Conservation (phyloP, 2,797 vertebrate species). For the Pantherophis alleghaniensis region DNA sequence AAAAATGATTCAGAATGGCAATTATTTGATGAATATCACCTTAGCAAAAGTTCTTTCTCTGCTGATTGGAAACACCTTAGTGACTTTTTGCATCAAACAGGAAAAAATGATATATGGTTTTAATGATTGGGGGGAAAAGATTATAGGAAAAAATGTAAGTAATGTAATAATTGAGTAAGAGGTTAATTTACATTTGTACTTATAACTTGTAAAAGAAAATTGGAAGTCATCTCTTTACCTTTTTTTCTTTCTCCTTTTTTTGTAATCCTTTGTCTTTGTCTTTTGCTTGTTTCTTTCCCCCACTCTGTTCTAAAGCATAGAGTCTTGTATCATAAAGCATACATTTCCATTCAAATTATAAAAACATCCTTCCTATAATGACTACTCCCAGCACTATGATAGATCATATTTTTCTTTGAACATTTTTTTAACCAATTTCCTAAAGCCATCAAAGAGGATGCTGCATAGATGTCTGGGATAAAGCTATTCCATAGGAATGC, state of each 20-base stretch:
- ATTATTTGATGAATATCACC: neutral
- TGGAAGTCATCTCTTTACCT: neutral
- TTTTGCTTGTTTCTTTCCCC: neutral
- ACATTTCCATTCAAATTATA: neutral
- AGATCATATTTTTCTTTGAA: neutral
- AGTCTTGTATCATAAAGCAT: neutral
- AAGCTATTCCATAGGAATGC: neutral
- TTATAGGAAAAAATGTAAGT: neutral
- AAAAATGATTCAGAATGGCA: neutral
- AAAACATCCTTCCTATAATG: neutral
- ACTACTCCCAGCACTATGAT: neutral
- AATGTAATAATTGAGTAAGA: neutral
- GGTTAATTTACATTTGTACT: neutral
- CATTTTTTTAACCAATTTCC: neutral
- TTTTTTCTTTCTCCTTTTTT: neutral
- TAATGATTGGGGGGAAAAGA: neutral
- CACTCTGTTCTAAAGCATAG: neutral
- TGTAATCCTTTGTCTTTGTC: neutral
- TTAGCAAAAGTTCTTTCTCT: neutral
- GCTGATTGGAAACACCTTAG: neutral
- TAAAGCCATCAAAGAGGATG: neutral
- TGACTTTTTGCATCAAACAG: neutral
- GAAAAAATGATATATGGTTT: neutral
- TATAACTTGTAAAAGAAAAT: neutral
- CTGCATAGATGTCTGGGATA: neutral